These are phyloP conservation scores for Abrostola triplasia DNA, from an alignment of 2,888 invertebrate genomes.

Conservation along the genomic window DNA sequence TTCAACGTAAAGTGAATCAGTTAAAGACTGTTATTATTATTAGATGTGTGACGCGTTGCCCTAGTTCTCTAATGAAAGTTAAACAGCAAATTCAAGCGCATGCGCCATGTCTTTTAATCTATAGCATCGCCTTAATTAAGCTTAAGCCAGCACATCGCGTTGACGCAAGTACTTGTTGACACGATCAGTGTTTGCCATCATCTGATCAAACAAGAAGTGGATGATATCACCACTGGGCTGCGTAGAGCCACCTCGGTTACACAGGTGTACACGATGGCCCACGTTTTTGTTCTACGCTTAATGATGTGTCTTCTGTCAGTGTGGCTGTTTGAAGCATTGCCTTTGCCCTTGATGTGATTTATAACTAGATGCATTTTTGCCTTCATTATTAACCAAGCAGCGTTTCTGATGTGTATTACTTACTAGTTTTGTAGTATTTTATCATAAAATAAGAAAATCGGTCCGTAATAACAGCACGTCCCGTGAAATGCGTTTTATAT, in stretches of 20 bases:
- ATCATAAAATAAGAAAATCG: neutral
- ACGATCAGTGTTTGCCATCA: constrained; percentile 65
- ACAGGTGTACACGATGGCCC: constrained; percentile 60
- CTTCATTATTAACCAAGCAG: no score
- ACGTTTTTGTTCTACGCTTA: constrained; percentile 36
- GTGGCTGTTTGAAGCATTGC: constrained; percentile 6
- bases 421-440: neutral
- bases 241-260: constrained; percentile 48
- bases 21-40: no score
- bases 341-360: constrained; percentile 20
- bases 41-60: no score
- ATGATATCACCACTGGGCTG: constrained; percentile 74
- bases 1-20: no score
- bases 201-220: constrained; percentile 72
- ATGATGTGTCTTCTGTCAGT: constrained; percentile 19
- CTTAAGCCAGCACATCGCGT: constrained; percentile 67
- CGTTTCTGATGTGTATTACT: neutral
- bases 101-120: neutral
- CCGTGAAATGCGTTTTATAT: constrained; percentile 62
- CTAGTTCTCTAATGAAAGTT: neutral
- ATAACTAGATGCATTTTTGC: neutral
- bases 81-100: neutral
- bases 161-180: constrained; percentile 75
- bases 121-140: constrained; percentile 63
- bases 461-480: constrained; percentile 54